Evolutionary conservation across 2,797 vertebrate species (phyloP).

Genomic region (Epinephelus awoara): DNA sequence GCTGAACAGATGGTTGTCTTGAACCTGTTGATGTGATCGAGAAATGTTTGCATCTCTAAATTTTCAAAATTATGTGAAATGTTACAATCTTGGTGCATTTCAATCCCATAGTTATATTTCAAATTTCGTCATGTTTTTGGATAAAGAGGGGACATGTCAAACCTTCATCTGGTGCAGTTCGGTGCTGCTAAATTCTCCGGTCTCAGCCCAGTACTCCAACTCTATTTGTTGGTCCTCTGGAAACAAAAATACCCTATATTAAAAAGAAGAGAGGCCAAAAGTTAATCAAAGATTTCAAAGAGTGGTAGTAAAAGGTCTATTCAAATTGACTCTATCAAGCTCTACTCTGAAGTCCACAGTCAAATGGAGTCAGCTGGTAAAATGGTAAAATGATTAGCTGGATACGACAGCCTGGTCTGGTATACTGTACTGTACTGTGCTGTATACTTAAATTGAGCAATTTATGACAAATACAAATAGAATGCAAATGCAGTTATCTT

Average conservation of each 20-base stretch:
- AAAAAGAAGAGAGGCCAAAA: conserved; percentile 12
- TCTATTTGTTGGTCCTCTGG: conserved; percentile 93
- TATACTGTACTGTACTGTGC: background rate
- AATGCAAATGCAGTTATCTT: background rate
- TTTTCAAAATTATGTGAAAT: too few species aligned
- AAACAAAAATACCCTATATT: conserved; percentile 91
- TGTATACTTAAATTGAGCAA: background rate
- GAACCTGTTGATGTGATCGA: conserved; percentile 60
- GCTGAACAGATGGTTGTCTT: conserved; percentile 90
- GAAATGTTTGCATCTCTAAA: background rate
- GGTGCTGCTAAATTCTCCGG: conserved; percentile 82
- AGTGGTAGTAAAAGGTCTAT: background rate
- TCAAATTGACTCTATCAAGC: background rate
- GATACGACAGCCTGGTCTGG: background rate
- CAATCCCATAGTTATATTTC: background rate
- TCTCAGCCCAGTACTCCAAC: conserved; percentile 90
- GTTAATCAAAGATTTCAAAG: background rate
- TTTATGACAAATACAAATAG: background rate
- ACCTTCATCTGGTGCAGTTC: conserved; percentile 92
- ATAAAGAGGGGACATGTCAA: background rate
- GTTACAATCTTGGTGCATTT: background rate
- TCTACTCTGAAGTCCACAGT: background rate
- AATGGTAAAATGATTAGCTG: background rate
- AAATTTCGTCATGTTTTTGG: background rate
- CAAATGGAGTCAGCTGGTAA: background rate